Percentiles rank a stretch among this genome's conserved stretches.
phyloP scores from a whole-genome alignment of 2,113 vertebrate species.

The Rana temporaria region DNA sequence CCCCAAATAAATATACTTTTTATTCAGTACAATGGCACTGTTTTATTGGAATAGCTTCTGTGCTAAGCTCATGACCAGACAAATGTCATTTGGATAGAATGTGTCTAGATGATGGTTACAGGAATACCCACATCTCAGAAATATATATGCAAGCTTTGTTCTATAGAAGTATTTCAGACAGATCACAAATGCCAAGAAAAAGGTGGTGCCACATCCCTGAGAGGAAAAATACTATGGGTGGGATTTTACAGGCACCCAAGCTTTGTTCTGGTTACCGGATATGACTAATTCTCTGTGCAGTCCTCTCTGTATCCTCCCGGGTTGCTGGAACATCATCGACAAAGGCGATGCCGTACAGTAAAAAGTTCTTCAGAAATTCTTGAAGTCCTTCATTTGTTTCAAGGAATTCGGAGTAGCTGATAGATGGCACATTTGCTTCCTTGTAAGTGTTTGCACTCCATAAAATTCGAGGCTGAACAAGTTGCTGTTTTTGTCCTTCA shows the following conservation, averaged over 20 bases:
- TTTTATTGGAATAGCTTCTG: no score
- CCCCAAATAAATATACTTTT: no score
- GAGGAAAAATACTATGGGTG: no score
- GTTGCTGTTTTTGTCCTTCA: constrained; percentile 78
- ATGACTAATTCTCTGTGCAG: constrained; percentile 82
- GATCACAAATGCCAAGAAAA: no score
- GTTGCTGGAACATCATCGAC: constrained; percentile 85
- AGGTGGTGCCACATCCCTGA: no score
- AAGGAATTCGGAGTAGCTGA: constrained; percentile 81
- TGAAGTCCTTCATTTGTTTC: constrained; percentile 82
- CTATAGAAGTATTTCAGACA: no score
- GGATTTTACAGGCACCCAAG: not conserved
- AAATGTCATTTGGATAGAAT: no score
- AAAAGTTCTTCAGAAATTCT: constrained; percentile 84
- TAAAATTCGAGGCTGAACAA: constrained; percentile 79
- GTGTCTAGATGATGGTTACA: not conserved
- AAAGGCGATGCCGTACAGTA: constrained; percentile 89
- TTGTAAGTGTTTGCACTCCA: constrained; percentile 87
- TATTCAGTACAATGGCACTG: no score
- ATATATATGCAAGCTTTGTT: not conserved
- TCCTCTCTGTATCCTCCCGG: constrained; percentile 82
- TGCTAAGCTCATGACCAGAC: not conserved
- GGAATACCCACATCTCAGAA: no score
- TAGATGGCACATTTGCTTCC: constrained; percentile 72
- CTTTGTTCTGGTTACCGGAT: constrained; percentile 79